These are phyloP conservation scores for Synanthedon formicaeformis DNA, from an alignment of 2,888 invertebrate genomes.

Conservation along the genomic window DNA sequence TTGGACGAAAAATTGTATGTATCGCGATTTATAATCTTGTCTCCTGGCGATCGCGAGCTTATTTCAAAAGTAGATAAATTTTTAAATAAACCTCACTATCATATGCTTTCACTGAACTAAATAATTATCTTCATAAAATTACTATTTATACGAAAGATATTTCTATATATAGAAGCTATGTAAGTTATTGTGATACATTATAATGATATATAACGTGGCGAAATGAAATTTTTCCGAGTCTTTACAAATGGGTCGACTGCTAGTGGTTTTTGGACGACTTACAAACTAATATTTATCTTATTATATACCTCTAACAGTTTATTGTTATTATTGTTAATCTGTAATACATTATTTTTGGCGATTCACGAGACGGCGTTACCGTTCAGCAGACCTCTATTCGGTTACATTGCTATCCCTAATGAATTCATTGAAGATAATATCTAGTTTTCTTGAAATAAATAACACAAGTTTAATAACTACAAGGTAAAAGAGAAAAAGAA, in stretches of 20 bases:
- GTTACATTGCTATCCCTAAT: no score
- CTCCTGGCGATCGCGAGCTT: no score
- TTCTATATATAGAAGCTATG: conserved; percentile 21
- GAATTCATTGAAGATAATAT: no score
- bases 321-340: conserved; percentile 58
- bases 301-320: conserved; percentile 48
- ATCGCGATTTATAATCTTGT: no score
- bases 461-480: no score
- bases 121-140: conserved; percentile 6
- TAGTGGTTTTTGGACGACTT: conserved; percentile 45
- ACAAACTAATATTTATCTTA: conserved; percentile 34
- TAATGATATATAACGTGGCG: conserved; percentile 21
- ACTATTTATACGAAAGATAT: conserved; percentile 2
- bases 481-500: no score
- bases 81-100: neutral
- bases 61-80: neutral
- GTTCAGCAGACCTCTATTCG: neutral
- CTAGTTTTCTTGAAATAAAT: no score
- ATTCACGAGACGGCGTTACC: conserved; percentile 11
- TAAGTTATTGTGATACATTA: conserved; percentile 51
- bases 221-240: conserved; percentile 50
- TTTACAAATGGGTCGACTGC: conserved; percentile 47
- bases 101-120: neutral
- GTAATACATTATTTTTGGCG: conserved; percentile 19
- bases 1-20: no score